These are phyloP conservation scores for Corvus cornix DNA, from an alignment of 2,113 vertebrate species.

Conservation along the genomic window DNA sequence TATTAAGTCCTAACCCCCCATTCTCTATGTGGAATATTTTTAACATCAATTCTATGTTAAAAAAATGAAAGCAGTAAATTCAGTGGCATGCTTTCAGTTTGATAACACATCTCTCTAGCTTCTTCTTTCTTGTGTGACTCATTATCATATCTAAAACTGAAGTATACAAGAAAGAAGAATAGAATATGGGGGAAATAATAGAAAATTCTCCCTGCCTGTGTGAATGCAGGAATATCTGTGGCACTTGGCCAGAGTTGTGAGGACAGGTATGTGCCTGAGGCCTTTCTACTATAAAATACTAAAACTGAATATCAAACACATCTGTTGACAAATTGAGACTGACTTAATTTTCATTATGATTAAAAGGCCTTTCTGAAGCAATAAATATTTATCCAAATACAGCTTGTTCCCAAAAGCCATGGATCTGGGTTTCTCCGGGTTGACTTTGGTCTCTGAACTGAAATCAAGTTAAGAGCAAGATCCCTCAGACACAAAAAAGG, in stretches of 20 bases:
- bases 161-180: background rate
- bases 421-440: background rate
- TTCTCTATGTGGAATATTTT: background rate
- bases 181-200: background rate
- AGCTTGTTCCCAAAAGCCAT: background rate
- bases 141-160: background rate
- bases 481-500: background rate
- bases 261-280: background rate
- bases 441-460: background rate
- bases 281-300: background rate
- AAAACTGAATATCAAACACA: background rate
- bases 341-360: conserved; percentile 3
- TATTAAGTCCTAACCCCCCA: background rate
- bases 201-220: background rate
- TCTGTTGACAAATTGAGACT: background rate
- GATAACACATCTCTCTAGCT: background rate
- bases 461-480: background rate
- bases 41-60: background rate
- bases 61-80: background rate
- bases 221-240: background rate
- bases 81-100: background rate
- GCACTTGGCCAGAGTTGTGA: background rate
- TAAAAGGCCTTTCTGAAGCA: background rate
- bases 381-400: background rate
- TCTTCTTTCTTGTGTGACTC: background rate